A percentile compares a stretch with the other conserved stretches of the same genome.
phyloP scores from a whole-genome alignment of 35 echinoderm and acorn worm genomes.

The Lytechinus pictus region DNA sequence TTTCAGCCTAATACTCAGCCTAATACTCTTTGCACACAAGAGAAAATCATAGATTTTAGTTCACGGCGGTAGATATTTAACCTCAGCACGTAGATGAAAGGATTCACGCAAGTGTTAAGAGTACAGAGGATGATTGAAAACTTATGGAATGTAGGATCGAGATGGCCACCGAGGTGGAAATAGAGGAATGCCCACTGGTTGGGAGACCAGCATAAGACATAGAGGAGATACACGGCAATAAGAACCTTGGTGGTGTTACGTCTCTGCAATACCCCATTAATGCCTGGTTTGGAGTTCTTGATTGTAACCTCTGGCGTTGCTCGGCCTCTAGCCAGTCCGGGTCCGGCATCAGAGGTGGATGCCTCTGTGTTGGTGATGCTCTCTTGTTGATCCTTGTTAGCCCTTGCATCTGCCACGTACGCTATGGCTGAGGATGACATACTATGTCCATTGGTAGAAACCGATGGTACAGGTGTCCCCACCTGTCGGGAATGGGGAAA shows the following conservation, averaged over 20 bases:
- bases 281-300: neutral
- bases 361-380: neutral
- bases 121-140: neutral
- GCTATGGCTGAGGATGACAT: neutral
- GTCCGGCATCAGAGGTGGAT: neutral
- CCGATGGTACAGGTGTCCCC: neutral
- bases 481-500: neutral
- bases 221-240: constrained; percentile 61
- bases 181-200: constrained; percentile 73
- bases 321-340: neutral
- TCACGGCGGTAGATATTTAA: constrained; percentile 24
- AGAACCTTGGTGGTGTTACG: constrained; percentile 64
- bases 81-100: neutral
- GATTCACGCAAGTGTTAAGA: constrained; percentile 19
- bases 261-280: neutral
- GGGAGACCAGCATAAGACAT: constrained; percentile 83
- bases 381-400: neutral
- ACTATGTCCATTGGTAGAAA: neutral
- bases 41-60: neutral
- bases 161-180: constrained; percentile 50
- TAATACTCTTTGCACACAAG: neutral
- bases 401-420: neutral
- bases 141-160: neutral
- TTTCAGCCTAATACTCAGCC: too few relatives aligned
- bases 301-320: neutral